phyloP scores from a whole-genome alignment of 2,113 vertebrate genomes.

The Mirounga angustirostris region DNA sequence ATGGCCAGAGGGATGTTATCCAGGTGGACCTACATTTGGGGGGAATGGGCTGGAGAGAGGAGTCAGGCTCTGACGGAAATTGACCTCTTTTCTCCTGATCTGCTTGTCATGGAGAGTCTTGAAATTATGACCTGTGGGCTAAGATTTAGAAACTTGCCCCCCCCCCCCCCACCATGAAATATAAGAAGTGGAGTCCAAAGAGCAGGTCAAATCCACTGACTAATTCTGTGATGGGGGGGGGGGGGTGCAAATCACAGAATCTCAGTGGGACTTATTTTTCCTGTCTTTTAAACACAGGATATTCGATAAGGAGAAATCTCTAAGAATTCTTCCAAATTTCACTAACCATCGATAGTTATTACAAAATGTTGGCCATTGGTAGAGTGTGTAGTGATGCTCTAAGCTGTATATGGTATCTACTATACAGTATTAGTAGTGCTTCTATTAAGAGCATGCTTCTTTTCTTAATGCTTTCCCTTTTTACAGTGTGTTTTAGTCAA shows the following conservation, averaged over 20 bases:
- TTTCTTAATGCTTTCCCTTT: background rate
- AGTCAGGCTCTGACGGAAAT: background rate
- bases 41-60: background rate
- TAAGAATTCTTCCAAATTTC: background rate
- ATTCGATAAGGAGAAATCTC: slow-evolving; percentile 9
- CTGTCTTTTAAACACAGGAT: slow-evolving; percentile 4
- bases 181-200: background rate
- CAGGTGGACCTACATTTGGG: background rate
- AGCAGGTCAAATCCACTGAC: background rate
- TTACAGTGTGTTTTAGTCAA: background rate
- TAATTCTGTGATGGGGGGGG: background rate
- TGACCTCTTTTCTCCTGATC: background rate
- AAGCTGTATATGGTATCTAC: background rate
- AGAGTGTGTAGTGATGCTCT: background rate
- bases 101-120: background rate
- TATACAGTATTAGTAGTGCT: background rate
- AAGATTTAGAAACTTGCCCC: background rate
- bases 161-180: background rate
- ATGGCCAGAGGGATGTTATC: background rate
- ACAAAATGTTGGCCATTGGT: background rate
- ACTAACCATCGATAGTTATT: background rate
- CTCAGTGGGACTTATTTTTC: slow-evolving; percentile 1
- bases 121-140: background rate
- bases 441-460: background rate
- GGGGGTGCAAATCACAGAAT: background rate